Evolutionary conservation across 2,797 vertebrate species (phyloP).

Genomic region (Ataeniobius toweri): DNA sequence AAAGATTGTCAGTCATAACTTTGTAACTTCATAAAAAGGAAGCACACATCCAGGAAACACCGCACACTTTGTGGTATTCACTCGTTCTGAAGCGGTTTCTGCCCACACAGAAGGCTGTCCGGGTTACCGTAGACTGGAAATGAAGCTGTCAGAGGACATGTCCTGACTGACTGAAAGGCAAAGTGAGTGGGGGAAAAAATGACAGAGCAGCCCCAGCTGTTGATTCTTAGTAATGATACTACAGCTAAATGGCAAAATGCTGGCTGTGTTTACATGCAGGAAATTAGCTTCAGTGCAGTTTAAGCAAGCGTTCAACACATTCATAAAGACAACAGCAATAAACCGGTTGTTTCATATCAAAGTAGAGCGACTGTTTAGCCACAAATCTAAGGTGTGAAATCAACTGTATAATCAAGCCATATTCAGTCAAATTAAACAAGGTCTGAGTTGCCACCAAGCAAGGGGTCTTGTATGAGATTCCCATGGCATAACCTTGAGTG

Average conservation of each 20-base stretch:
- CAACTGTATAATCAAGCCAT: not conserved
- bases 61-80: conserved; percentile 47
- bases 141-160: not conserved
- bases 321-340: not conserved
- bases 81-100: conserved; percentile 61
- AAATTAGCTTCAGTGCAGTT: conserved; percentile 3
- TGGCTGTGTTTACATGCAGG: conserved; percentile 34
- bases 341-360: not conserved
- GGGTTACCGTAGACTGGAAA: conserved; percentile 45
- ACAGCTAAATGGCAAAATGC: not conserved
- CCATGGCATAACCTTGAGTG: no score
- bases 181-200: conserved; percentile 6
- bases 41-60: conserved; percentile 53
- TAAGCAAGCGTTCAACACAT: not conserved
- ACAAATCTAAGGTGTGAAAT: not conserved
- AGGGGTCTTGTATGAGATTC: no score
- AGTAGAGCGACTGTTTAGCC: not conserved
- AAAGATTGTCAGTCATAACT: conserved; percentile 82
- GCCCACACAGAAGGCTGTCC: conserved; percentile 54
- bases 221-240: not conserved
- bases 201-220: conserved; percentile 23
- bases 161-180: not conserved
- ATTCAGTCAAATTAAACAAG: conserved; percentile 2
- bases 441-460: not conserved
- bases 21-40: conserved; percentile 57